Conservation (phyloP, 2,797 vertebrate species). For the Mormyrus hasselquistii region DNA sequence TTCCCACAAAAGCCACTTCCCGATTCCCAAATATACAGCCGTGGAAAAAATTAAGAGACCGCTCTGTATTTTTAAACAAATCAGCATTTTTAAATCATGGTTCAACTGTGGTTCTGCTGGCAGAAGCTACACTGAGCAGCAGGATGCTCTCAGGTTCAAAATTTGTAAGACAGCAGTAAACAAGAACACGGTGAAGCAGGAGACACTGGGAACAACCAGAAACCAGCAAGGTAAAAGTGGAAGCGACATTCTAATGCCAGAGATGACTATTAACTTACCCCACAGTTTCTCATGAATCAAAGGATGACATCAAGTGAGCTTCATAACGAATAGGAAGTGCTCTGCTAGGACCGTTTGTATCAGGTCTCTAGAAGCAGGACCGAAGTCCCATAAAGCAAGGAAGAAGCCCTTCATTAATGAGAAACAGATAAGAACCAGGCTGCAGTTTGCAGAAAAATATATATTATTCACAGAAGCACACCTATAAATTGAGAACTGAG, state of each 20-base stretch:
- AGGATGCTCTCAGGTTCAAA: not conserved
- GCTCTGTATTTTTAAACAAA: not conserved
- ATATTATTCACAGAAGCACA: not conserved
- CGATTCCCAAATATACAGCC: not conserved
- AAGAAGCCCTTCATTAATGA: not conserved
- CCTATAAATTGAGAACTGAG: not conserved
- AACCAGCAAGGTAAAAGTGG: not conserved
- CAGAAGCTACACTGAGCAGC: not conserved
- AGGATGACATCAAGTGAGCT: not conserved
- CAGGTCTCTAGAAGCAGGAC: not conserved
- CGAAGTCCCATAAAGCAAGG: not conserved
- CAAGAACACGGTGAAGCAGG: not conserved
- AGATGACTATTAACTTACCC: not conserved
- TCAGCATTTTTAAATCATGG: not conserved
- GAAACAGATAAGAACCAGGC: not conserved
- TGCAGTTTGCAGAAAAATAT: not conserved
- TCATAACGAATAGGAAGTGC: not conserved
- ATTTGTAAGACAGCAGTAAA: not conserved
- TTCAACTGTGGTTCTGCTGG: not conserved
- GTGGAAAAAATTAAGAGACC: not conserved
- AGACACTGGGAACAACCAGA: not conserved
- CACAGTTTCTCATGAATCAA: not conserved
- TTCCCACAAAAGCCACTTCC: not conserved
- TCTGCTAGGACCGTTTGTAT: not conserved
- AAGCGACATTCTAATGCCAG: not conserved